phyloP scores from a whole-genome alignment of 92 coral and sea anemone species.

The Porites rus region DNA sequence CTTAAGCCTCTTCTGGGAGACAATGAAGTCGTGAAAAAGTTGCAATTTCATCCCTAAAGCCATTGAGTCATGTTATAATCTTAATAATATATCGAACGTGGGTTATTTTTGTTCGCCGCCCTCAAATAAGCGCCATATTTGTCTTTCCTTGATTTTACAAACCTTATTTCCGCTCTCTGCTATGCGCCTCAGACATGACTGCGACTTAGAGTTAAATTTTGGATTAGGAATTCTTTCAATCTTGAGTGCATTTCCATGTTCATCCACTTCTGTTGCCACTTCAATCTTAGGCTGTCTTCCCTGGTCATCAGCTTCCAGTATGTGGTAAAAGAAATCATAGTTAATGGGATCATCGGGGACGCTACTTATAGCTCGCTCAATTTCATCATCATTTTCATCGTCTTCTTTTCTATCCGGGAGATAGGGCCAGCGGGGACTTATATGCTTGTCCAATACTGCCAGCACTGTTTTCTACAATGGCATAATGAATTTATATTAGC shows the following conservation, averaged over 20 bases:
- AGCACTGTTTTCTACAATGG: constrained; percentile 82
- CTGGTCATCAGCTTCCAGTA: constrained; percentile 84
- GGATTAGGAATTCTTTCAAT: constrained; percentile 47
- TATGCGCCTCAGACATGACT: constrained; percentile 81
- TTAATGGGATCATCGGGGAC: constrained; percentile 97
- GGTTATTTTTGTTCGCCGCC: too few relatives aligned
- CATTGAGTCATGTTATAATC: too few relatives aligned
- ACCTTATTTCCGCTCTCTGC: constrained; percentile 93
- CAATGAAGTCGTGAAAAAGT: too few relatives aligned
- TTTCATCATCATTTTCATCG: constrained; percentile 56
- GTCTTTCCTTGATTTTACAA: background rate
- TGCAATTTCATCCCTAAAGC: too few relatives aligned
- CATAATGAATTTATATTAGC: background rate
- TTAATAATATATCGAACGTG: too few relatives aligned
- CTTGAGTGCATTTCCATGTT: constrained; percentile 71
- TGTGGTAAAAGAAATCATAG: constrained; percentile 89
- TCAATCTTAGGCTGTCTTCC: constrained; percentile 78
- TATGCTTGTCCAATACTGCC: constrained; percentile 87
- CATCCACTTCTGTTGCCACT: constrained; percentile 75
- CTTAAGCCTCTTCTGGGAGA: too few relatives aligned
- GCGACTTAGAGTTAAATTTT: constrained; percentile 71
- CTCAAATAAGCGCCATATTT: too few relatives aligned
- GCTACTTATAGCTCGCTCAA: constrained; percentile 87
- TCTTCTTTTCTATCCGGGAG: constrained; percentile 74
- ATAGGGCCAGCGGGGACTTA: constrained; percentile 97